Percentiles rank a stretch among this genome's conserved stretches.
Evolutionary conservation across 64 coral and sea anemone species (phyloP).

Genomic region (Trachythela sp.): DNA sequence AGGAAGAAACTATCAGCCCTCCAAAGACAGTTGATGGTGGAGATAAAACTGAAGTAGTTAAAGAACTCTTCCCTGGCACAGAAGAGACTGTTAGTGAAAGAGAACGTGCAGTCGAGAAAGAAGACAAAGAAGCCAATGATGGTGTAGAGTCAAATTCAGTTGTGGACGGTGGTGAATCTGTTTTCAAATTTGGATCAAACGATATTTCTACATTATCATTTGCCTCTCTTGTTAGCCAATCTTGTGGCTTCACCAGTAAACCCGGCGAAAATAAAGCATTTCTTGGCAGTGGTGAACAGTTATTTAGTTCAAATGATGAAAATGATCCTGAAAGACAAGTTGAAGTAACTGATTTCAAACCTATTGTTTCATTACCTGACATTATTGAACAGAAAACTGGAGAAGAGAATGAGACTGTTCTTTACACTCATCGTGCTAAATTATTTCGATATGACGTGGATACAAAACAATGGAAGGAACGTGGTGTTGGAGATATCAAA

Average conservation of each 20-base stretch:
- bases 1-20: background rate
- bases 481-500: constrained; percentile 70
- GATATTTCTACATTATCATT: constrained; percentile 1
- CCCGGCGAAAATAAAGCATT: background rate
- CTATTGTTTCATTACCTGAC: constrained; percentile 3
- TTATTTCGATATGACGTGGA: constrained; percentile 54
- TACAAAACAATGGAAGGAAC: constrained; percentile 69
- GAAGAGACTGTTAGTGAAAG: background rate
- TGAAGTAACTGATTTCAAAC: background rate
- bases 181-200: background rate
- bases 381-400: constrained; percentile 4
- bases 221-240: background rate
- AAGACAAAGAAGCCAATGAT: background rate
- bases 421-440: constrained; percentile 62
- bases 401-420: constrained; percentile 17
- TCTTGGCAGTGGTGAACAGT: background rate
- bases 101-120: background rate
- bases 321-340: constrained; percentile 14
- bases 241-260: background rate
- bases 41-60: background rate
- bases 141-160: background rate
- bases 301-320: background rate
- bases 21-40: background rate
- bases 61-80: background rate
- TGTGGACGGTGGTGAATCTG: background rate